Conservation (phyloP, 2,797 vertebrate species). For the Fundulus diaphanus region DNA sequence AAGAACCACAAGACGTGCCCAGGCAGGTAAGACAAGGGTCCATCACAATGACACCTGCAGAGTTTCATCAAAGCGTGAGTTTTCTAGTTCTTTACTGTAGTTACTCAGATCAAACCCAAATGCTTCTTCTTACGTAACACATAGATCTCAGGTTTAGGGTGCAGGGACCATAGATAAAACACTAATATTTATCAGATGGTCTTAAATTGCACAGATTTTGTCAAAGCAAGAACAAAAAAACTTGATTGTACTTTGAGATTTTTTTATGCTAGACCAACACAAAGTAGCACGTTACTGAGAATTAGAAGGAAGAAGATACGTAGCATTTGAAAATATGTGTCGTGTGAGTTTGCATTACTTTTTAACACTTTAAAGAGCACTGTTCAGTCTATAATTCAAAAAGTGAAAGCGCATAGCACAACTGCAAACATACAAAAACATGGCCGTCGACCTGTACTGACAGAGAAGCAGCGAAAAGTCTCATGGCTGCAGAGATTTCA, state of each 20-base stretch:
- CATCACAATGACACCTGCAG: conserved; percentile 51
- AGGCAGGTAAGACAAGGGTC: conserved; percentile 54
- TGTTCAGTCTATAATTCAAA: neutral
- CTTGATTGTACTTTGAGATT: neutral
- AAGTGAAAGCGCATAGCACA: neutral
- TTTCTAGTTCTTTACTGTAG: conserved; percentile 2
- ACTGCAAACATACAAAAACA: neutral
- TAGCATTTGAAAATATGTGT: neutral
- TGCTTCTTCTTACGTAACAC: neutral
- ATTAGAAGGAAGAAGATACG: neutral
- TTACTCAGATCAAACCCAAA: neutral
- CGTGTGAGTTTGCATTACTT: neutral
- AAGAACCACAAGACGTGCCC: conserved; percentile 50
- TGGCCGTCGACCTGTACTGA: neutral
- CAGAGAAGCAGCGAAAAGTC: neutral
- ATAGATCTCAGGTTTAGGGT: neutral
- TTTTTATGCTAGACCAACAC: neutral
- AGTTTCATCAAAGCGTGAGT: conserved; percentile 33
- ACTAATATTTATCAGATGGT: neutral
- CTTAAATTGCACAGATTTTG: neutral
- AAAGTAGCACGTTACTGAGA: neutral
- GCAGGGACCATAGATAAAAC: neutral
- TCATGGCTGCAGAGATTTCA: neutral
- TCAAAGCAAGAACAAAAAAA: too few species aligned
- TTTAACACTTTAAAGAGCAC: neutral